phyloP scores from a whole-genome alignment of 1,140 invertebrate species.

The Nasonia giraulti region DNA sequence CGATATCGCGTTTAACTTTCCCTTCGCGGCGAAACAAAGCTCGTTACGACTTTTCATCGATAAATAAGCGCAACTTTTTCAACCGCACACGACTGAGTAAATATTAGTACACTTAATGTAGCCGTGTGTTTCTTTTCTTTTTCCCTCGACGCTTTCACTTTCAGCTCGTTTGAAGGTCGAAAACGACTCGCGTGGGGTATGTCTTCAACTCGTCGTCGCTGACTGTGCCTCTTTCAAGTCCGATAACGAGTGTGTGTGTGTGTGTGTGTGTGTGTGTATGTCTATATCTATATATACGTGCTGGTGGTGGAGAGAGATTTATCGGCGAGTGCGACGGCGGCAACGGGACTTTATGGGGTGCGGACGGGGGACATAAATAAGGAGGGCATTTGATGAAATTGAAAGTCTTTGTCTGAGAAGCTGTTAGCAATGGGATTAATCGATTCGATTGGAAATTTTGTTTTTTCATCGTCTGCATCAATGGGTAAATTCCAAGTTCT shows the following conservation, averaged over 20 bases:
- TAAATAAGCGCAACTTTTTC: slow-evolving; percentile 6
- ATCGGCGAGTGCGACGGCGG: neutral
- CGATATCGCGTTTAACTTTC: neutral
- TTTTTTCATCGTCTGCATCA: neutral
- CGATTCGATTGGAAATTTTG: neutral
- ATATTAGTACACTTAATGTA: neutral
- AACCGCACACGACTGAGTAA: neutral
- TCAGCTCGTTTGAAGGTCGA: too few relatives aligned
- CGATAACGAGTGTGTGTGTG: too few relatives aligned
- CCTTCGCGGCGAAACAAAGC: neutral
- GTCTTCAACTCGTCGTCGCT: too few relatives aligned
- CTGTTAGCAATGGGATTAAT: slow-evolving; percentile 1
- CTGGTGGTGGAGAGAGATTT: neutral
- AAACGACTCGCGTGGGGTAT: too few relatives aligned
- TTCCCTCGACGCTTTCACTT: too few relatives aligned
- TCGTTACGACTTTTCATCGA: neutral
- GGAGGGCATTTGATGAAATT: neutral
- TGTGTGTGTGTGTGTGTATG: too few relatives aligned
- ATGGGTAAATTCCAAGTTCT: neutral
- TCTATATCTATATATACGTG: neutral
- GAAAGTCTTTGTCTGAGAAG: neutral
- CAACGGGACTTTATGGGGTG: neutral
- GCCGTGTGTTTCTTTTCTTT: neutral
- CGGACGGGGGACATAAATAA: neutral
- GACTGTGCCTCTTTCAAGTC: too few relatives aligned